Conservation (phyloP, 2,797 vertebrate species). For the Ptychobarbus kaznakovi region DNA sequence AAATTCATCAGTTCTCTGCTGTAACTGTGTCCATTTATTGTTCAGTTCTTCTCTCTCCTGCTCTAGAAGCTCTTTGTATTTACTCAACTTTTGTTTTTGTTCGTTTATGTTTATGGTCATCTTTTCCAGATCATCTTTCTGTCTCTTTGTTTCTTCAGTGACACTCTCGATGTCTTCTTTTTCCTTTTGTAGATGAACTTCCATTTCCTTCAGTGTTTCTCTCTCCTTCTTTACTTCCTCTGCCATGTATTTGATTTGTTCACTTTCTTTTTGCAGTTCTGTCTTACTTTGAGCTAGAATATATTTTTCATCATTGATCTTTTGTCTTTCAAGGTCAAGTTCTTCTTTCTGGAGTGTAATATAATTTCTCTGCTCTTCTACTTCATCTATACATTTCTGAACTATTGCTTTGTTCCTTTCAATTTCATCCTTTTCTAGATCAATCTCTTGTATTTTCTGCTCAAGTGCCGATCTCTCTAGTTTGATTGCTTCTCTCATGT, state of each 20-base stretch:
- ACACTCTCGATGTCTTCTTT: not conserved
- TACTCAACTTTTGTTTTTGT: not conserved
- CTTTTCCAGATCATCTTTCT: not conserved
- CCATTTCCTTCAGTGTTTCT: not conserved
- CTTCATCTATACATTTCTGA: not conserved
- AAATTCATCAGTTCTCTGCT: not conserved
- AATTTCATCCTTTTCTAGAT: not conserved
- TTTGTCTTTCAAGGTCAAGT: not conserved
- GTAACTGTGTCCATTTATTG: not conserved
- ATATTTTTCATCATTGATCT: not conserved
- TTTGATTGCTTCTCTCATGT: not conserved
- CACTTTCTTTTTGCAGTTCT: not conserved
- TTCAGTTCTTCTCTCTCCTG: slow-evolving; percentile 1
- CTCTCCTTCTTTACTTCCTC: not conserved
- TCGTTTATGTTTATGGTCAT: not conserved
- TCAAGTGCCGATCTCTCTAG: not conserved
- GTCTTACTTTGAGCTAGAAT: not conserved
- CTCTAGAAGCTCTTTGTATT: not conserved
- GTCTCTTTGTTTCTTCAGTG: slow-evolving; percentile 6
- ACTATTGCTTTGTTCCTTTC: not conserved
- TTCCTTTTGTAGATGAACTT: not conserved
- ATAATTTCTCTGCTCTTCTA: not conserved
- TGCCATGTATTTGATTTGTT: not conserved
- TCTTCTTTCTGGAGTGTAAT: not conserved
- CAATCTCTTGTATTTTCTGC: not conserved